Percentiles rank a stretch among this genome's conserved stretches.
Conservation (phyloP, 2,113 vertebrate species). For the Neotoma lepida region DNA sequence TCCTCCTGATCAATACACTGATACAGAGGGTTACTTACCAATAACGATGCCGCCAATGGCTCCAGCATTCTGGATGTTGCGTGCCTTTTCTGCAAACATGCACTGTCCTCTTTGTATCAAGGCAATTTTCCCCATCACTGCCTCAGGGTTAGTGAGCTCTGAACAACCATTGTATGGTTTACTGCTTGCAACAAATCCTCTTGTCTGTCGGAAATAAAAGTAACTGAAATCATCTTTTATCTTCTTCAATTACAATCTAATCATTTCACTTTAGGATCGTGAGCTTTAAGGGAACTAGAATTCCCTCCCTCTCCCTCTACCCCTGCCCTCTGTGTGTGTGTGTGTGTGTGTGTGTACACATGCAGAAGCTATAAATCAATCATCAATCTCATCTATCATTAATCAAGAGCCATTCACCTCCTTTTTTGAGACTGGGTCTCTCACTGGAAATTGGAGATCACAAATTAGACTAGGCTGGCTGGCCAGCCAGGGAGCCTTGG, state of each 20-base stretch:
- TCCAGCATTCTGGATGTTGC: slow-evolving; percentile 96
- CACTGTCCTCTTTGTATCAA: slow-evolving; percentile 97
- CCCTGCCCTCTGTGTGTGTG: background rate
- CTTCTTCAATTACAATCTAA: slow-evolving; percentile 30
- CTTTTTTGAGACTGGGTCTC: background rate
- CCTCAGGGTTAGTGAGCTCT: slow-evolving; percentile 93
- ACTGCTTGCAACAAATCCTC: slow-evolving; percentile 94
- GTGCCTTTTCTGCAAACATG: slow-evolving; percentile 99
- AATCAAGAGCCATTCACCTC: background rate
- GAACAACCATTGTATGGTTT: slow-evolving; percentile 97
- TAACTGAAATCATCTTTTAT: slow-evolving; percentile 56
- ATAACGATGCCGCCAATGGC: slow-evolving; percentile 98
- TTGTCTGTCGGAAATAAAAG: slow-evolving; percentile 87
- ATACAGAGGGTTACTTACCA: slow-evolving; percentile 85
- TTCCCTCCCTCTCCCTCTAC: background rate
- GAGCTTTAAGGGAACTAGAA: background rate
- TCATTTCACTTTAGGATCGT: background rate
- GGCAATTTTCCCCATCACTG: slow-evolving; percentile 94
- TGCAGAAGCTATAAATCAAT: background rate
- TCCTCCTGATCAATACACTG: background rate
- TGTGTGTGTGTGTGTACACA: background rate
- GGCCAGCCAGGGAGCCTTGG: background rate
- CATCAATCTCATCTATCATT: background rate
- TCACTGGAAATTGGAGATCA: background rate
- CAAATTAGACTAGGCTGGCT: background rate